These are phyloP conservation scores for Mesoclemmys tuberculata DNA, from an alignment of 2,113 vertebrate species.

Conservation along the genomic window DNA sequence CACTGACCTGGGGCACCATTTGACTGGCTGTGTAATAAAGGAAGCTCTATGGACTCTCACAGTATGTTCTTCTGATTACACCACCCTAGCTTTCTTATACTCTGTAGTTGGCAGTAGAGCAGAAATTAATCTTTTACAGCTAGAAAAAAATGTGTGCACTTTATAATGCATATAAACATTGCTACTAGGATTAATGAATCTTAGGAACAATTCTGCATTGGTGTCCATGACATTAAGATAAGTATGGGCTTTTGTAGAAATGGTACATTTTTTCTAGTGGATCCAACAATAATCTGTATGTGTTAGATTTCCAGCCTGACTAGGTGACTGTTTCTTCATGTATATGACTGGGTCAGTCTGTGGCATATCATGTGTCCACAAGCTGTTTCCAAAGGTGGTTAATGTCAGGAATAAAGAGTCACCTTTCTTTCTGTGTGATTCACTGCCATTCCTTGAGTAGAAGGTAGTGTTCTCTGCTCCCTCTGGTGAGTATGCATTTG, in stretches of 20 bases:
- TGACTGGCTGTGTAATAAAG: background rate
- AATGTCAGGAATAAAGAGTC: conserved; percentile 38
- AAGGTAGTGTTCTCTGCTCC: background rate
- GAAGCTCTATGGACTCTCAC: background rate
- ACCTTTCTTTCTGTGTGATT: background rate
- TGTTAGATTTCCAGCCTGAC: background rate
- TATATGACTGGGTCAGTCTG: background rate
- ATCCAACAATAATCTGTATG: background rate
- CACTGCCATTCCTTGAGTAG: background rate
- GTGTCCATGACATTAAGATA: background rate
- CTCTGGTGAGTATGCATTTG: background rate
- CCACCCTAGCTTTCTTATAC: background rate
- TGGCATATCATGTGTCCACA: conserved; percentile 20
- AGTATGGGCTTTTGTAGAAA: fast-evolving
- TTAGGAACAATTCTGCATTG: background rate
- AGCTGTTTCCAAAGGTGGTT: conserved; percentile 26
- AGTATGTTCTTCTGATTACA: background rate
- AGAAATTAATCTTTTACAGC: background rate
- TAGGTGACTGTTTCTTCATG: conserved; percentile 27
- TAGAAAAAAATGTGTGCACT: background rate
- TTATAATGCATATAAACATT: background rate
- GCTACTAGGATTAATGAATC: background rate
- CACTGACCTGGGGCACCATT: background rate
- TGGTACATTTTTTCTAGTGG: background rate
- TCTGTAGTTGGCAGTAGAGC: background rate